Evolutionary conservation across 2,113 vertebrate genomes (phyloP).

Genomic region (Cryptotis parvus): DNA sequence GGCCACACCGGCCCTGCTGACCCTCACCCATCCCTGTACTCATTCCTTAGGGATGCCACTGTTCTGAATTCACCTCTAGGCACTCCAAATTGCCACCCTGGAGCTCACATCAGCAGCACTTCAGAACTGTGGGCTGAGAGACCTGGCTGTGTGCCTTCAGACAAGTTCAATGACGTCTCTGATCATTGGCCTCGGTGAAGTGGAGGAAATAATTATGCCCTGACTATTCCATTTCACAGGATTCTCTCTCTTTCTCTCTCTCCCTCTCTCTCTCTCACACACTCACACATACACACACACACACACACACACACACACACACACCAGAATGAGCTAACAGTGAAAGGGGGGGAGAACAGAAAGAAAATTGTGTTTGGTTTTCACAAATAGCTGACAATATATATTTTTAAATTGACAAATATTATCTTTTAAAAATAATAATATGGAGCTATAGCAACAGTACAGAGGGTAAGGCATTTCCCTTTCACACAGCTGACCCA

Average conservation of each 20-base stretch:
- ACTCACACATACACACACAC: not conserved
- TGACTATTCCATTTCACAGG: not conserved
- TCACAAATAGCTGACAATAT: not conserved
- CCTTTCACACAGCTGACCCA: too few relatives aligned
- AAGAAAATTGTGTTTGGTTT: not conserved
- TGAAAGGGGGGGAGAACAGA: not conserved
- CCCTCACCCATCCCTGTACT: not conserved
- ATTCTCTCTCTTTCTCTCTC: not conserved
- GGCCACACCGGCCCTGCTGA: not conserved
- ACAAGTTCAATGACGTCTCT: not conserved
- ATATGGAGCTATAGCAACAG: too few relatives aligned
- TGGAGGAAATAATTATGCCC: not conserved
- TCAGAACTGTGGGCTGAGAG: not conserved
- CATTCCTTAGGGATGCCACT: not conserved
- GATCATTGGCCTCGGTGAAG: not conserved
- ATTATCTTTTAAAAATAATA: too few relatives aligned
- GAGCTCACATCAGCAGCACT: not conserved
- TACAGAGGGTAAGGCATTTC: too few relatives aligned
- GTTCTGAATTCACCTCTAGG: not conserved
- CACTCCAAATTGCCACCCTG: not conserved
- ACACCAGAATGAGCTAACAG: slow-evolving; percentile 4
- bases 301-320: not conserved
- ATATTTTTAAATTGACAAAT: not conserved
- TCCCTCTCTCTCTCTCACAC: too few relatives aligned
- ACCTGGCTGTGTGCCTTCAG: not conserved